A percentile compares a stretch with the other conserved stretches of the same genome.
Conservation (phyloP, 1,140 invertebrate species). For the Akabosia matsudoensis region DNA sequence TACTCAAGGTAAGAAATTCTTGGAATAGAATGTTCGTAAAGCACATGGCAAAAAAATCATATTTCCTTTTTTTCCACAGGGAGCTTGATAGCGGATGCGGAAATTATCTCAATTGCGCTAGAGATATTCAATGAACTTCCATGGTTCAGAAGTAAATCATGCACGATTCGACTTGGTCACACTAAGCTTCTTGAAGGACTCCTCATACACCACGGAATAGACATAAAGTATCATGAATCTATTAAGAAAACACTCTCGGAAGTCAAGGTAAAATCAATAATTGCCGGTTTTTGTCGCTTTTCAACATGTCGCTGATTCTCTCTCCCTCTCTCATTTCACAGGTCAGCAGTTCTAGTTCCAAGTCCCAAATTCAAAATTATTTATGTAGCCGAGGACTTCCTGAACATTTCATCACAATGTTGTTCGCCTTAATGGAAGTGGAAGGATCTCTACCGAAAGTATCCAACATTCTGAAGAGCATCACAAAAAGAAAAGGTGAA, state of each 20-base stretch:
- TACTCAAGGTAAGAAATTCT: slow-evolving; percentile 55
- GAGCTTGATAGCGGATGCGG: slow-evolving; percentile 76
- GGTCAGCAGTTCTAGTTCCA: slow-evolving; percentile 61
- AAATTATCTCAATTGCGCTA: slow-evolving; percentile 72
- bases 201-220: slow-evolving; percentile 74
- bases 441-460: slow-evolving; percentile 67
- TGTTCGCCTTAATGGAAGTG: slow-evolving; percentile 69
- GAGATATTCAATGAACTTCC: slow-evolving; percentile 74
- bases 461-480: slow-evolving; percentile 54
- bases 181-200: slow-evolving; percentile 72
- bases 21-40: not conserved
- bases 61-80: slow-evolving; percentile 53
- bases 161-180: slow-evolving; percentile 78
- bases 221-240: slow-evolving; percentile 65
- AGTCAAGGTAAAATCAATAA: slow-evolving; percentile 54
- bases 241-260: slow-evolving; percentile 64
- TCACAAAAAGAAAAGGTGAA: slow-evolving; percentile 63
- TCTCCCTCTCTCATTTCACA: slow-evolving; percentile 48
- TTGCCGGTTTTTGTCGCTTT: not conserved
- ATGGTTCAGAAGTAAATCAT: slow-evolving; percentile 63
- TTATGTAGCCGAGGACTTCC: slow-evolving; percentile 66
- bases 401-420: slow-evolving; percentile 64
- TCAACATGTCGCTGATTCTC: no score
- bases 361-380: slow-evolving; percentile 68
- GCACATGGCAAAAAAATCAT: not conserved